Conservation (phyloP, 2,113 vertebrate species). For the Lanius ludovicianus region DNA sequence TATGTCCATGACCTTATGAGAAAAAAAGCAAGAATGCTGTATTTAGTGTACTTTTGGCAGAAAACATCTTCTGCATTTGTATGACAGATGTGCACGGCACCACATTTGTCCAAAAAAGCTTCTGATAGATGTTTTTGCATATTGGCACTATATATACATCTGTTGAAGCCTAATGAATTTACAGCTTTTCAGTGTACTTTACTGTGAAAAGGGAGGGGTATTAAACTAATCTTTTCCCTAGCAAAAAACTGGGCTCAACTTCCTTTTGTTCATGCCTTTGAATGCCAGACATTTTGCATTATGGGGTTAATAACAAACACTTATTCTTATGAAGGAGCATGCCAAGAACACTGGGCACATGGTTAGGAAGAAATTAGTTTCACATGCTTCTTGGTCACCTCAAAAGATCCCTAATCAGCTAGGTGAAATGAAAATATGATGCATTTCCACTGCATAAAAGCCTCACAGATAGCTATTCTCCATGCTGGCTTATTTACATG, state of each 20-base stretch:
- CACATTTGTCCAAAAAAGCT: background rate
- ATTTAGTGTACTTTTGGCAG: background rate
- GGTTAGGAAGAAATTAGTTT: constrained; percentile 65
- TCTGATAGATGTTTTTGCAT: background rate
- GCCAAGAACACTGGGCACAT: constrained; percentile 46
- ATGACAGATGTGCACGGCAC: background rate
- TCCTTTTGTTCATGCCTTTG: background rate
- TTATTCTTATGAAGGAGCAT: constrained; percentile 42
- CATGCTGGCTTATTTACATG: constrained; percentile 43
- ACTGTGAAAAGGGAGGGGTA: background rate
- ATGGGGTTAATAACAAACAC: constrained; percentile 53
- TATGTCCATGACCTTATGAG: background rate
- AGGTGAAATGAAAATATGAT: constrained; percentile 50
- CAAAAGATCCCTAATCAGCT: constrained; percentile 55
- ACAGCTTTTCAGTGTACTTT: background rate
- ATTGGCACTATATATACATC: background rate
- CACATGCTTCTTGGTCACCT: constrained; percentile 60
- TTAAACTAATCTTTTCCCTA: background rate
- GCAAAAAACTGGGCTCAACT: background rate
- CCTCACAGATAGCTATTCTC: constrained; percentile 36
- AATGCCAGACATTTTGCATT: constrained; percentile 36
- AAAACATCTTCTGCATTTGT: background rate
- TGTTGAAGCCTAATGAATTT: background rate
- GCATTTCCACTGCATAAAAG: constrained; percentile 41
- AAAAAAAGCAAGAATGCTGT: background rate